Evolutionary conservation across 2,888 invertebrate species (phyloP).

Genomic region (Laothoe populi): DNA sequence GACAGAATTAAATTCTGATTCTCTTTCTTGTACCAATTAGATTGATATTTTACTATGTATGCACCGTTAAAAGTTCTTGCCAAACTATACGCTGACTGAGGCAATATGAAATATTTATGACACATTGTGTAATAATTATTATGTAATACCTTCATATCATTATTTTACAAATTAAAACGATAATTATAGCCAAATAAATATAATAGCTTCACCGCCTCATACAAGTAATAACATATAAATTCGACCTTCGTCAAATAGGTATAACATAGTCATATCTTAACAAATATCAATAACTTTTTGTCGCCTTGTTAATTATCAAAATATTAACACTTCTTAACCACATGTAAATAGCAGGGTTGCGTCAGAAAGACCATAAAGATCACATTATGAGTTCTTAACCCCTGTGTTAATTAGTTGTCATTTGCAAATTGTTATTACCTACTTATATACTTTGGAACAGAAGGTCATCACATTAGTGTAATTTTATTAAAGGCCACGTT

Average conservation of each 20-base stretch:
- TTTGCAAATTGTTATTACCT: slow-evolving; percentile 20
- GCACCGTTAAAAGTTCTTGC: too few relatives aligned
- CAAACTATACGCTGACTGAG: not conserved
- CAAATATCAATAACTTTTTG: slow-evolving; percentile 10
- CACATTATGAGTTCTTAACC: slow-evolving; percentile 6
- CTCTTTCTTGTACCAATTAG: too few relatives aligned
- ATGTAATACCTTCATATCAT: not conserved
- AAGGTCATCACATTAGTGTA: slow-evolving; percentile 17
- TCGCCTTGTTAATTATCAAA: not conserved
- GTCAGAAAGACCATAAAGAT: slow-evolving; percentile 6
- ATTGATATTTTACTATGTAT: too few relatives aligned
- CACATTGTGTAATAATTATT: slow-evolving; percentile 1
- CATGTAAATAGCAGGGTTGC: not conserved
- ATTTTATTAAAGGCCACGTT: slow-evolving; percentile 27
- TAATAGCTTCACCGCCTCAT: not conserved
- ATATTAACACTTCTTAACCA: not conserved
- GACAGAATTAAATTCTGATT: too few relatives aligned
- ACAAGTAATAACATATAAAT: not conserved
- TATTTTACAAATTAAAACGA: slow-evolving; percentile 6
- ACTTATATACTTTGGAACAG: not conserved
- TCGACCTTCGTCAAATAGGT: not conserved
- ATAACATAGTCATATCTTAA: slow-evolving; percentile 2
- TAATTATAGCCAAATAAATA: not conserved
- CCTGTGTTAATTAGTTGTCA: slow-evolving; percentile 3
- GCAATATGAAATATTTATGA: not conserved